A percentile compares a stretch with the other conserved stretches of the same genome.
Evolutionary conservation across 2,797 vertebrate species (phyloP).

Genomic region (Poeciliopsis turneri): DNA sequence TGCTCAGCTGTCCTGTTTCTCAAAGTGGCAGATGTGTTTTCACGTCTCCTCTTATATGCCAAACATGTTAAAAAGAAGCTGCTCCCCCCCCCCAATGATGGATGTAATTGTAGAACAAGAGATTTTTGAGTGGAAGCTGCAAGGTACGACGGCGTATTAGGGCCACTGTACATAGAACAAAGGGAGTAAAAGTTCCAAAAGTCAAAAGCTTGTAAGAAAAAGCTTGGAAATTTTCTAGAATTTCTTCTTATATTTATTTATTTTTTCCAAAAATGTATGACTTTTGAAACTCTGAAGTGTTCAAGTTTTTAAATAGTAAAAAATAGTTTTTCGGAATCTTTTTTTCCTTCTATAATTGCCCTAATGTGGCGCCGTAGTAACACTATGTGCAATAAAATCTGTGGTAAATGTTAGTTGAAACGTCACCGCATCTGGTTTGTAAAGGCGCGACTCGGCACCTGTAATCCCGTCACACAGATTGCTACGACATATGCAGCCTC

Average conservation of each 20-base stretch:
- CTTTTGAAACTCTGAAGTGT: too few relatives aligned
- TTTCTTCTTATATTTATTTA: too few relatives aligned
- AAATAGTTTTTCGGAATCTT: too few relatives aligned
- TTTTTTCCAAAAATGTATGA: too few relatives aligned
- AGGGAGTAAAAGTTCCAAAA: too few relatives aligned
- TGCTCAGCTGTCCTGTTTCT: not conserved
- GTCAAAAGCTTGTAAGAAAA: too few relatives aligned
- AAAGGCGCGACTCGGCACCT: conserved; percentile 25
- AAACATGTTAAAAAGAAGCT: not conserved
- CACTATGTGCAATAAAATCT: not conserved
- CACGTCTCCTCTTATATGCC: not conserved
- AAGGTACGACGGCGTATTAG: too few relatives aligned
- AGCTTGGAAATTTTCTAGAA: too few relatives aligned
- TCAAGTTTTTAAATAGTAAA: too few relatives aligned
- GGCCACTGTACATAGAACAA: too few relatives aligned
- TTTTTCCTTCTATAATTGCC: too few relatives aligned
- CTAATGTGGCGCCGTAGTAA: not conserved
- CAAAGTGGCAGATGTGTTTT: conserved; percentile 9
- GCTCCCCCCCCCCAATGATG: not conserved
- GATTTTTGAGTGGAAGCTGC: conserved; percentile 1
- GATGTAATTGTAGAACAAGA: conserved; percentile 16
- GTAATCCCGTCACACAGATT: conserved; percentile 33
- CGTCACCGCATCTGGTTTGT: conserved; percentile 22
- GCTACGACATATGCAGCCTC: conserved; percentile 30
- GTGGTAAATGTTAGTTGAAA: conserved; percentile 8